Evolutionary conservation across 2,113 vertebrate species (phyloP).

Genomic region (Ginglymostoma cirratum): DNA sequence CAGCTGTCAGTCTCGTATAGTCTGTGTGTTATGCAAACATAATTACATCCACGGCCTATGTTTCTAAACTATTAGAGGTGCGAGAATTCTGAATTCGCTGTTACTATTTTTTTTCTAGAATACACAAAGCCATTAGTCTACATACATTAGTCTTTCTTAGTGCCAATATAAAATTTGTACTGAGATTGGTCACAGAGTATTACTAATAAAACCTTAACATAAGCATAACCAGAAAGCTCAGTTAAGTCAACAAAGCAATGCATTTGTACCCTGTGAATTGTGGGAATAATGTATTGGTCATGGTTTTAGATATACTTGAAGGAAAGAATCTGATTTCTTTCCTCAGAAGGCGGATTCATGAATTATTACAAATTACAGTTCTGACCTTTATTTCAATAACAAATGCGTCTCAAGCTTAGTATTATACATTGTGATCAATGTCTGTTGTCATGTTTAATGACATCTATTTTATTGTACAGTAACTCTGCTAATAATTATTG

Average conservation of each 20-base stretch:
- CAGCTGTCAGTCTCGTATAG: not conserved
- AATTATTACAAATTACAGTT: conserved; percentile 35
- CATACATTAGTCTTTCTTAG: not conserved
- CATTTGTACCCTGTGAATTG: not conserved
- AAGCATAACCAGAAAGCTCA: conserved; percentile 11
- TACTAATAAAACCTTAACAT: not conserved
- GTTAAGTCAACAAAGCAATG: not conserved
- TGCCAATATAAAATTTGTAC: conserved; percentile 18
- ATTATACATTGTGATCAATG: conserved; percentile 17
- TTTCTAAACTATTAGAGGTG: conserved; percentile 19
- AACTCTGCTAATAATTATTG: conserved; percentile 25
- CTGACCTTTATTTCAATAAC: conserved; percentile 34
- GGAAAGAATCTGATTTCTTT: conserved; percentile 17
- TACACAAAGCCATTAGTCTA: not conserved
- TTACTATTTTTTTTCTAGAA: not conserved
- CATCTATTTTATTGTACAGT: conserved; percentile 35
- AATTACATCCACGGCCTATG: not conserved
- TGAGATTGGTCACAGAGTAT: not conserved
- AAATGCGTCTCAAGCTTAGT: conserved; percentile 11
- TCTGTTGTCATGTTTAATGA: conserved; percentile 29
- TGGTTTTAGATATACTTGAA: not conserved
- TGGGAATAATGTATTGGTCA: not conserved
- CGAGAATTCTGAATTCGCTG: not conserved
- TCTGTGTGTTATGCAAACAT: not conserved
- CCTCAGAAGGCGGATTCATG: conserved; percentile 22